Evolutionary conservation across 2,113 vertebrate genomes (phyloP).

Genomic region (Oncorhynchus kisutch): DNA sequence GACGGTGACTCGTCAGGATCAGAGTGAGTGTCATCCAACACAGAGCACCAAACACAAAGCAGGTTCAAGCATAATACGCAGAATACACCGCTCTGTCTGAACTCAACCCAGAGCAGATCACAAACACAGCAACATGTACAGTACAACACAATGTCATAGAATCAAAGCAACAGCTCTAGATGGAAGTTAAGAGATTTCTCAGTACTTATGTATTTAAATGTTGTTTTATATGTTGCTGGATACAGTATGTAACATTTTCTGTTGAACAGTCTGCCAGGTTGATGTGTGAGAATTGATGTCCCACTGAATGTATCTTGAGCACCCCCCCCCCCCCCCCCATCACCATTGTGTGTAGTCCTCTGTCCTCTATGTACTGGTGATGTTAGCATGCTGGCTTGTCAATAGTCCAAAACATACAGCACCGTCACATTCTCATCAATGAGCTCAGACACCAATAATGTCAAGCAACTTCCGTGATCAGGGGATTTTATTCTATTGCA

Average conservation of each 20-base stretch:
- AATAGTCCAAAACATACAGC: constrained; percentile 38
- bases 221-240: background rate
- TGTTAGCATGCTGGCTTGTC: background rate
- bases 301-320: constrained; percentile 6
- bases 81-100: background rate
- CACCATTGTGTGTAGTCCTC: constrained; percentile 35
- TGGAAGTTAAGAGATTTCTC: background rate
- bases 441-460: background rate
- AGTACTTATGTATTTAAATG: background rate
- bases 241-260: background rate
- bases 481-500: background rate
- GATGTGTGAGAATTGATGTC: background rate
- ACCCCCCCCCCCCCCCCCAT: too few relatives aligned
- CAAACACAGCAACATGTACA: background rate
- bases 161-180: background rate
- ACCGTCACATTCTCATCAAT: constrained; percentile 4
- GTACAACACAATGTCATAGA: background rate
- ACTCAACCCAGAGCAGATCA: background rate
- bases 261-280: background rate
- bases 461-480: background rate
- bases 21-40: constrained; percentile 80
- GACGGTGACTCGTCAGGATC: constrained; percentile 92
- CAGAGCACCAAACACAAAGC: background rate
- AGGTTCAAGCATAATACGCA: background rate
- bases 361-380: constrained; percentile 25